Evolutionary conservation across 37 sponge, comb jelly and placozoan genomes (phyloP).

Genomic region (Cliona cf. orientalis): DNA sequence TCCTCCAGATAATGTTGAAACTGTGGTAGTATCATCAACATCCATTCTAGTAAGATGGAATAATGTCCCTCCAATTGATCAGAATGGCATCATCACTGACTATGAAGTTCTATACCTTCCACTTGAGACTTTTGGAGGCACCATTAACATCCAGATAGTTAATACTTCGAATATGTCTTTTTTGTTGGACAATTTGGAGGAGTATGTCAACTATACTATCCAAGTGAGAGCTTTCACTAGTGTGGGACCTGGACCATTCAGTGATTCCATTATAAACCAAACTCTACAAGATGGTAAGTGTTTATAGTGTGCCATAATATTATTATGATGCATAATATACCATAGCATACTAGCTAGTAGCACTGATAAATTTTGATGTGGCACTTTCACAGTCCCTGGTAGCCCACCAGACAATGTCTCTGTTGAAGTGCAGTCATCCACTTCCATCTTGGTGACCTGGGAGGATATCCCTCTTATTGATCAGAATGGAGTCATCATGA

Average conservation of each 20-base stretch:
- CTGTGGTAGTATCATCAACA: conserved; percentile 13
- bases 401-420: too few relatives aligned
- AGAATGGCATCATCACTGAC: conserved; percentile 34
- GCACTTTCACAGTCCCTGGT: neutral
- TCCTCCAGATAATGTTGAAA: conserved; percentile 21
- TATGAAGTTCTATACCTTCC: conserved; percentile 36
- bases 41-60: conserved; percentile 28
- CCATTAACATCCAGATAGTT: neutral
- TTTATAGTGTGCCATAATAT: neutral
- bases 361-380: neutral
- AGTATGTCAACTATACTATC: conserved; percentile 19
- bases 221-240: conserved; percentile 24
- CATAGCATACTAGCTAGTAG: neutral
- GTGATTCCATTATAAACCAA: neutral
- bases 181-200: conserved; percentile 1
- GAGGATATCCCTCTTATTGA: conserved; percentile 1
- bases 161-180: neutral
- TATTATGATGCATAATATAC: too few relatives aligned
- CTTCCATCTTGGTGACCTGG: conserved; percentile 26
- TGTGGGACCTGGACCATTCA: conserved; percentile 37
- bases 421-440: neutral
- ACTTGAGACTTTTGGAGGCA: conserved; percentile 18
- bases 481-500: conserved; percentile 42
- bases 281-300: conserved; percentile 41
- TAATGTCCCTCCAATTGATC: neutral